A percentile compares a stretch with the other conserved stretches of the same genome.
phyloP scores from a whole-genome alignment of 2,113 vertebrate genomes.

The Cyanoderma ruficeps region DNA sequence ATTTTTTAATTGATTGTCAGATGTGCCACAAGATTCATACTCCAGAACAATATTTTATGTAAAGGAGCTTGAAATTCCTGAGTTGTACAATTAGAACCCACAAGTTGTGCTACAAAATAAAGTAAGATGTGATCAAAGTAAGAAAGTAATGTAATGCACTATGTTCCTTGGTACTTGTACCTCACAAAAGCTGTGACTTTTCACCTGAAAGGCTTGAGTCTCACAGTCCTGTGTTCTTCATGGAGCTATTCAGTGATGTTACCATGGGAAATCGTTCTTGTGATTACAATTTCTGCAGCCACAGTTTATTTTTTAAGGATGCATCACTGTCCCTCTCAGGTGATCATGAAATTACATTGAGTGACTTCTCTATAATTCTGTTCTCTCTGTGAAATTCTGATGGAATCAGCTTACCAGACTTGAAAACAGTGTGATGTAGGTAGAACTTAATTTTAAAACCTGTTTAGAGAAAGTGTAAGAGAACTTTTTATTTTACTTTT shows the following conservation, averaged over 20 bases:
- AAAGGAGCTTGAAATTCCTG: not conserved
- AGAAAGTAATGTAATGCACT: not conserved
- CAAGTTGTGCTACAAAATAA: not conserved
- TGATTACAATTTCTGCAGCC: not conserved
- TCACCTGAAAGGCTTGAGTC: not conserved
- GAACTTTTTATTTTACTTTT: not conserved
- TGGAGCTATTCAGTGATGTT: not conserved
- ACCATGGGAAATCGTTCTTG: not conserved
- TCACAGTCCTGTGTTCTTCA: accelerated
- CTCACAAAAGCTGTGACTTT: not conserved
- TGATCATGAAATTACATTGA: not conserved
- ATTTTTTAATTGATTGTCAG: not conserved
- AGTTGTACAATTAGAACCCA: not conserved
- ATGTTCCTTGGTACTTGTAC: not conserved
- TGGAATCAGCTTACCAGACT: not conserved
- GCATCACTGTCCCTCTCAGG: not conserved
- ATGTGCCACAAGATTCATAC: not conserved
- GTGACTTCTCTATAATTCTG: not conserved
- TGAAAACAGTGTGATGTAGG: not conserved
- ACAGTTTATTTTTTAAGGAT: not conserved
- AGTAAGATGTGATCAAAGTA: not conserved
- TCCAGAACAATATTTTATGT: not conserved
- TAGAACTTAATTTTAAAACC: not conserved
- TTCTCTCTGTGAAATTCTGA: not conserved
- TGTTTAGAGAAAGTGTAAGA: not conserved